phyloP scores from a whole-genome alignment of 2,888 invertebrate genomes.

The Chesias legatella region DNA sequence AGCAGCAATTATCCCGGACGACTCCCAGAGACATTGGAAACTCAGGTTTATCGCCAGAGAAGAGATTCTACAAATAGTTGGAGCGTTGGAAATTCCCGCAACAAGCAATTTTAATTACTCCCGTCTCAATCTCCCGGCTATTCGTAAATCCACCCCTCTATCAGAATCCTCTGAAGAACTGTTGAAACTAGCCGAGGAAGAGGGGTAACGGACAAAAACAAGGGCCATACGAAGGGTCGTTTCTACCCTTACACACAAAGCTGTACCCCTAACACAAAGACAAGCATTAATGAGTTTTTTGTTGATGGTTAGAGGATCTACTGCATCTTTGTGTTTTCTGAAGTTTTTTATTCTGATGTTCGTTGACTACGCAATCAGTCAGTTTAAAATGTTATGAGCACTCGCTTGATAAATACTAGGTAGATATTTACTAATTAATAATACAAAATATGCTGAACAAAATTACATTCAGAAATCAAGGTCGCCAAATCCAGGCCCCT shows the following conservation, averaged over 20 bases:
- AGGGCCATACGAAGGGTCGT: conserved; percentile 19
- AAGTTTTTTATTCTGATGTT: background rate
- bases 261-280: conserved; percentile 13
- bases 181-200: conserved; percentile 15
- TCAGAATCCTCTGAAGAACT: conserved; percentile 9
- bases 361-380: background rate
- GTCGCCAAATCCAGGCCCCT: no score
- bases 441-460: no score
- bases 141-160: conserved; percentile 15
- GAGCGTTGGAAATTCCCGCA: conserved; percentile 12
- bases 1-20: no score
- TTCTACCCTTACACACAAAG: conserved; percentile 10
- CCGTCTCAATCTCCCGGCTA: conserved; percentile 12
- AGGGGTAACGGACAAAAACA: conserved; percentile 20
- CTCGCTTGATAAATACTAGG: no score
- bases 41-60: conserved; percentile 11
- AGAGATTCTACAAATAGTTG: conserved; percentile 14
- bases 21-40: conserved; percentile 7
- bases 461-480: no score
- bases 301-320: conserved; percentile 7
- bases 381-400: no score
- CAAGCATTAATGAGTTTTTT: conserved; percentile 19
- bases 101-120: conserved; percentile 18
- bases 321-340: conserved; percentile 1
- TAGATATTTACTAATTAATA: no score